These are phyloP conservation scores for Chromoteleia sp. DNA, from an alignment of 2,888 invertebrate species.

Conservation along the genomic window DNA sequence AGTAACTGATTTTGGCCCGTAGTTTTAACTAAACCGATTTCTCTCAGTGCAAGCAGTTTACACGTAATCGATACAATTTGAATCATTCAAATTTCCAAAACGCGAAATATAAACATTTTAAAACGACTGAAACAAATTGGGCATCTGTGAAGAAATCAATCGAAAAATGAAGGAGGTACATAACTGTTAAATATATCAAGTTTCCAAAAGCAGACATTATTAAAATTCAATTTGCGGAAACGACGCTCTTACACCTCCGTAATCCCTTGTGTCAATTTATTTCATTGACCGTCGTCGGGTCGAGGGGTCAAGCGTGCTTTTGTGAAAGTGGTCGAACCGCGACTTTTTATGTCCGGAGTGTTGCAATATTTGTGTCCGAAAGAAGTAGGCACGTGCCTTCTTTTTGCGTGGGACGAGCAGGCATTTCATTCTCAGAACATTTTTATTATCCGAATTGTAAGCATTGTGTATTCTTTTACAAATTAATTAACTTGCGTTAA, in stretches of 20 bases:
- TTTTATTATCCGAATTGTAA: too few relatives aligned
- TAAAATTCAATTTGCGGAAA: slow-evolving; percentile 15
- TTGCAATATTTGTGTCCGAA: slow-evolving; percentile 3
- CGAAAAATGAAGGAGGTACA: too few relatives aligned
- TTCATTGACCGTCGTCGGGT: slow-evolving; percentile 3
- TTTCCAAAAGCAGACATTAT: slow-evolving; percentile 10
- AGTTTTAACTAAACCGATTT: too few relatives aligned
- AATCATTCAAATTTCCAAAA: too few relatives aligned
- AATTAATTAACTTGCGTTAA: too few relatives aligned
- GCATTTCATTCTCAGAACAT: not conserved
- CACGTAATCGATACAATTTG: too few relatives aligned
- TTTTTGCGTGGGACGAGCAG: slow-evolving; percentile 17
- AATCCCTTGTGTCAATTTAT: slow-evolving; percentile 8
- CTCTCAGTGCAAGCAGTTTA: too few relatives aligned
- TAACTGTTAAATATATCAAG: not conserved
- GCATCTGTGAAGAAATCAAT: too few relatives aligned
- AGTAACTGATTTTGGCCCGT: too few relatives aligned
- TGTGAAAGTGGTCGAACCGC: slow-evolving; percentile 5
- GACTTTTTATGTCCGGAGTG: not conserved
- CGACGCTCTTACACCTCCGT: slow-evolving; percentile 3
- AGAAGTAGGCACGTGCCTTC: slow-evolving; percentile 36
- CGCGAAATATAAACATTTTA: too few relatives aligned
- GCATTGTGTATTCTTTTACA: too few relatives aligned
- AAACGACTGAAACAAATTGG: too few relatives aligned
- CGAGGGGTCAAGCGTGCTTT: slow-evolving; percentile 17